Percentiles rank a stretch among this genome's conserved stretches.
Evolutionary conservation across 2,113 vertebrate genomes (phyloP).

Genomic region (Pseudolaguvia tuberculata): DNA sequence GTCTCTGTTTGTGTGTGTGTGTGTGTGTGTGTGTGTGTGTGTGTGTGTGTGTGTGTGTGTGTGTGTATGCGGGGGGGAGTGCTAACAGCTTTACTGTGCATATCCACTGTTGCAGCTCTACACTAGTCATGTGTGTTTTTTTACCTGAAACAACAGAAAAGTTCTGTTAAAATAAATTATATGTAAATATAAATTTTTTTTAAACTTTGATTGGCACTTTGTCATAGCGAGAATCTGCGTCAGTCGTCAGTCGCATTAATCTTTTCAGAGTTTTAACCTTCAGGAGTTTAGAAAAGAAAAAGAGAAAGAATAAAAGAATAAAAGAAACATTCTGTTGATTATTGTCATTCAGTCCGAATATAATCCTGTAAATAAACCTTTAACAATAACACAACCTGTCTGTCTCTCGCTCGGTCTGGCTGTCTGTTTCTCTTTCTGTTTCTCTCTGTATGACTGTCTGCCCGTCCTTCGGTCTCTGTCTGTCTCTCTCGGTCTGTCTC

Average conservation of each 20-base stretch:
- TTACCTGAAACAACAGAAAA: constrained; percentile 58
- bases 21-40: no score
- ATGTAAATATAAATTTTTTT: constrained; percentile 70
- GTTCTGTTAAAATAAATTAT: constrained; percentile 68
- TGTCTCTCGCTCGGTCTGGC: no score
- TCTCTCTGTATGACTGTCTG: no score
- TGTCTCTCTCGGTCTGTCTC: no score
- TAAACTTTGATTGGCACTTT: constrained; percentile 71
- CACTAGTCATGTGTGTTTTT: constrained; percentile 42
- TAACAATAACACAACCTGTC: constrained; percentile 41
- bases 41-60: no score
- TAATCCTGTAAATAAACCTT: constrained; percentile 70
- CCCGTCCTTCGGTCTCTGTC: no score
- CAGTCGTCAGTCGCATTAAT: constrained; percentile 52
- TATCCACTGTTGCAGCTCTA: constrained; percentile 35
- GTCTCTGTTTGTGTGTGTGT: no score
- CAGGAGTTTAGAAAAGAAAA: constrained; percentile 50
- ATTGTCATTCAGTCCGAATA: no score
- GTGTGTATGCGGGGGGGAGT: no score
- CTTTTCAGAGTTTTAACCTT: constrained; percentile 55
- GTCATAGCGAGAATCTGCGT: constrained; percentile 65
- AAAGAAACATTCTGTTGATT: constrained; percentile 62
- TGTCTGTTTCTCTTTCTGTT: no score
- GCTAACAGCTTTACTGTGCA: constrained; percentile 42
- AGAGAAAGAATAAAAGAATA: no score